These are phyloP conservation scores for Pitangus sulphuratus DNA, from an alignment of 2,797 vertebrate species.

Conservation along the genomic window DNA sequence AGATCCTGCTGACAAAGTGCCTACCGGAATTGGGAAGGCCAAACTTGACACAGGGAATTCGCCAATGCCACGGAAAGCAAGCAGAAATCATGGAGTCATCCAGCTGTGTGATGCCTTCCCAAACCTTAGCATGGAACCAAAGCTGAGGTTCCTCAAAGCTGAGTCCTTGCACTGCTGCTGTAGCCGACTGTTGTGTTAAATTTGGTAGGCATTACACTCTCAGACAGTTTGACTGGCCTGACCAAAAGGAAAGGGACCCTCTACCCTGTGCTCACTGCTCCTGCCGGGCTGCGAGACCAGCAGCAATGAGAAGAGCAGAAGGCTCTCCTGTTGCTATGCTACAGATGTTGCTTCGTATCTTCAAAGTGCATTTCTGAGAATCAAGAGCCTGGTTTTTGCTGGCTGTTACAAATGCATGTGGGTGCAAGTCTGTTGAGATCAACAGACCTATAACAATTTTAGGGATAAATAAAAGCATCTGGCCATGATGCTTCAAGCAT, in stretches of 20 bases:
- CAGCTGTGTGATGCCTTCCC: neutral
- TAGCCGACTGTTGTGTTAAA: neutral
- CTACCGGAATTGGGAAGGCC: neutral
- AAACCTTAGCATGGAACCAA: neutral
- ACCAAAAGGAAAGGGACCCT: neutral
- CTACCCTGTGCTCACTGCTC: neutral
- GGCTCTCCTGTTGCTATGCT: neutral
- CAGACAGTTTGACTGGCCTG: neutral
- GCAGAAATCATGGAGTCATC: neutral
- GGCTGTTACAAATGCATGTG: neutral
- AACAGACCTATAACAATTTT: neutral
- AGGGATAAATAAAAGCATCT: neutral
- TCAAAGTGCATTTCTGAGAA: neutral
- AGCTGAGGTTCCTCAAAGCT: neutral
- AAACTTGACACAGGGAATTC: neutral
- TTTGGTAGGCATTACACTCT: neutral
- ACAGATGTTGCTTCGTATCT: neutral
- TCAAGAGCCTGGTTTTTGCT: neutral
- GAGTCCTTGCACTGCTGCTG: neutral
- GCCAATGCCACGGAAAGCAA: neutral
- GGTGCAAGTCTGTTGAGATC: neutral
- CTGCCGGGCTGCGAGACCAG: neutral
- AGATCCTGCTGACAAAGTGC: neutral
- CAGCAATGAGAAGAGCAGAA: neutral
- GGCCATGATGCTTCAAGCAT: neutral